phyloP scores from a whole-genome alignment of 2,113 vertebrate genomes.

The Egretta garzetta region DNA sequence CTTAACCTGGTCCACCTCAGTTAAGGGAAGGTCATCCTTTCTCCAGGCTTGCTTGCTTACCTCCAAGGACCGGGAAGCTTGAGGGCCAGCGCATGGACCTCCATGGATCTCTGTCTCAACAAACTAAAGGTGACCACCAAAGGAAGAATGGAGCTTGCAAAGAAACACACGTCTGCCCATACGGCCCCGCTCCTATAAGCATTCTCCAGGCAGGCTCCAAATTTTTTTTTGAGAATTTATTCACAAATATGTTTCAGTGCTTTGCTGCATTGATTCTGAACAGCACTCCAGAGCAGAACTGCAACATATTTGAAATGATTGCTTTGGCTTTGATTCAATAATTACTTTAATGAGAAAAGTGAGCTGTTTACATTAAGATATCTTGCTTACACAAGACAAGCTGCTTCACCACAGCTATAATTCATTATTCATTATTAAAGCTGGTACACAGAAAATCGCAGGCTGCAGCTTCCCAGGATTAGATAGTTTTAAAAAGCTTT shows the following conservation, averaged over 20 bases:
- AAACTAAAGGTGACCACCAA: background rate
- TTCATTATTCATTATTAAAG: constrained; percentile 5
- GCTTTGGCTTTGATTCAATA: constrained; percentile 25
- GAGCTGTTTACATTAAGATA: constrained; percentile 9
- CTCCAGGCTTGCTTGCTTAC: too few species aligned
- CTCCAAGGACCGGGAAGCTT: too few species aligned
- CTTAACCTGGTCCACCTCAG: too few species aligned
- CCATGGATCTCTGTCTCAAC: background rate
- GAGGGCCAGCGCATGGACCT: too few species aligned
- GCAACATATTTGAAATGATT: background rate
- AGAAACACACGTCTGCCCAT: background rate
- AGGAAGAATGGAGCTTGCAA: background rate
- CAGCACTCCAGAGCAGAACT: background rate
- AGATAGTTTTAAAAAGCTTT: background rate
- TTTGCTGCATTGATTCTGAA: background rate
- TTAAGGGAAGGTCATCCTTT: too few species aligned
- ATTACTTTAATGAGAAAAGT: constrained; percentile 45
- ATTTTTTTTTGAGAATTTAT: background rate
- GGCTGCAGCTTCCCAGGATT: background rate
- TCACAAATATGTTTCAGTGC: background rate
- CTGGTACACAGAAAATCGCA: background rate
- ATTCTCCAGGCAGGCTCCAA: fast-evolving
- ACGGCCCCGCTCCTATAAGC: background rate
- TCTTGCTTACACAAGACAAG: constrained; percentile 20
- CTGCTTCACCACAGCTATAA: background rate